Evolutionary conservation across 2,797 vertebrate species (phyloP).

Genomic region (Nannoperca australis): DNA sequence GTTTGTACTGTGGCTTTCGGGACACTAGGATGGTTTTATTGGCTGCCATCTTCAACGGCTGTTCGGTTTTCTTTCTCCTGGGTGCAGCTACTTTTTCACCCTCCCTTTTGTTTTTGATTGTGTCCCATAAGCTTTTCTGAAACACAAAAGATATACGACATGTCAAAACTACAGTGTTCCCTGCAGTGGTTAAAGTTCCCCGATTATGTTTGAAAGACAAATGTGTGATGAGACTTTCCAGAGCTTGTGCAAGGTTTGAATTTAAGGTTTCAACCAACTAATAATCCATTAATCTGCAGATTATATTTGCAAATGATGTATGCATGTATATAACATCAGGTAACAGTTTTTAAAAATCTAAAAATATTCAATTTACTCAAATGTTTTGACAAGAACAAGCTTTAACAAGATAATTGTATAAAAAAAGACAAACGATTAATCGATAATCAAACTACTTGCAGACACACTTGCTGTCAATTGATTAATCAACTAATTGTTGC

Average conservation of each 20-base stretch:
- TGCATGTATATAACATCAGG: neutral
- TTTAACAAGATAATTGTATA: neutral
- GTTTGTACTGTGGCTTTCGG: constrained; percentile 76
- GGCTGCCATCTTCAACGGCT: constrained; percentile 78
- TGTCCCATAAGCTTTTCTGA: constrained; percentile 93
- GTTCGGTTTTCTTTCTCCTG: constrained; percentile 69
- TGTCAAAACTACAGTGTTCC: neutral
- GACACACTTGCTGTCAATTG: too few species aligned
- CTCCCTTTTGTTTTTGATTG: constrained; percentile 88
- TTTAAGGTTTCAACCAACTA: neutral
- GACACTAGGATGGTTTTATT: constrained; percentile 89
- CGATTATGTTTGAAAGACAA: neutral
- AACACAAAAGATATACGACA: constrained; percentile 47
- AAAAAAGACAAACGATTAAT: neutral
- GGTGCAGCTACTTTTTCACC: constrained; percentile 53
- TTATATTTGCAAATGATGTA: neutral
- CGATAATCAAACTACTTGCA: neutral
- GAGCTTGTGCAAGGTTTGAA: neutral
- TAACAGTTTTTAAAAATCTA: too few species aligned
- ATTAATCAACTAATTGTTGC: neutral
- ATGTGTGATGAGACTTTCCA: neutral
- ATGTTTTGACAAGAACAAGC: neutral
- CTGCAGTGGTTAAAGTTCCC: neutral
- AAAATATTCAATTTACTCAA: neutral
- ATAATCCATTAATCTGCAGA: neutral